Evolutionary conservation across 2,888 invertebrate genomes (phyloP).

Genomic region (Nycteola revayana): DNA sequence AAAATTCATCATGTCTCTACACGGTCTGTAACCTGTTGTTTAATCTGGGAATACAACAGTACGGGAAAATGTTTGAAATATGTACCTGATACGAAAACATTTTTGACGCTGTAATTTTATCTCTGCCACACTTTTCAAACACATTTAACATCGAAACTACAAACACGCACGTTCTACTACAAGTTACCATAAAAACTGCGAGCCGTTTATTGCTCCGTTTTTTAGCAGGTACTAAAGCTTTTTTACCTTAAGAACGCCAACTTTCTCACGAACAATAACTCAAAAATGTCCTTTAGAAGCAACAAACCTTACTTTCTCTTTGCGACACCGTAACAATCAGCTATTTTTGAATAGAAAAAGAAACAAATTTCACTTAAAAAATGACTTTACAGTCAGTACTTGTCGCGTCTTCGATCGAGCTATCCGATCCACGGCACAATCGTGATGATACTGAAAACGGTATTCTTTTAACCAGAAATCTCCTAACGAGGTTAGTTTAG

Average conservation of each 20-base stretch:
- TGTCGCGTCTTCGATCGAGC: constrained; percentile 59
- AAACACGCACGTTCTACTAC: constrained; percentile 61
- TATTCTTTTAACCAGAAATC: constrained; percentile 80
- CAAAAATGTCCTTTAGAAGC: constrained; percentile 54
- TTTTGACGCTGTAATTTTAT: constrained; percentile 13
- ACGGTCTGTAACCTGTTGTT: constrained; percentile 45
- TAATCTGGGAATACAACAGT: constrained; percentile 48
- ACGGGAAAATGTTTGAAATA: constrained; percentile 35
- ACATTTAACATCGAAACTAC: constrained; percentile 29
- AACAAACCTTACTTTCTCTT: constrained; percentile 68
- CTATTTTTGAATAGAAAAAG: constrained; percentile 37
- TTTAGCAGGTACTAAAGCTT: constrained; percentile 63
- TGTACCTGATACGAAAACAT: constrained; percentile 34
- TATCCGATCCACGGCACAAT: constrained; percentile 77
- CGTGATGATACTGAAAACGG: constrained; percentile 80
- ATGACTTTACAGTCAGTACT: constrained; percentile 52
- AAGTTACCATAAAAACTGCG: constrained; percentile 65
- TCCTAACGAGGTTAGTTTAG: constrained; percentile 81
- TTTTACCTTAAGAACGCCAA: constrained; percentile 62
- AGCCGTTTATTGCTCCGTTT: constrained; percentile 54
- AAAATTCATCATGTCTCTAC: constrained; percentile 48
- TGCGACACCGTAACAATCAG: constrained; percentile 52
- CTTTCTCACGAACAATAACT: constrained; percentile 70
- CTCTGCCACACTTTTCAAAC: constrained; percentile 17
- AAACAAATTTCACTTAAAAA: constrained; percentile 29